phyloP scores from a whole-genome alignment of 1,140 invertebrate genomes.

The Bombus superbus region DNA sequence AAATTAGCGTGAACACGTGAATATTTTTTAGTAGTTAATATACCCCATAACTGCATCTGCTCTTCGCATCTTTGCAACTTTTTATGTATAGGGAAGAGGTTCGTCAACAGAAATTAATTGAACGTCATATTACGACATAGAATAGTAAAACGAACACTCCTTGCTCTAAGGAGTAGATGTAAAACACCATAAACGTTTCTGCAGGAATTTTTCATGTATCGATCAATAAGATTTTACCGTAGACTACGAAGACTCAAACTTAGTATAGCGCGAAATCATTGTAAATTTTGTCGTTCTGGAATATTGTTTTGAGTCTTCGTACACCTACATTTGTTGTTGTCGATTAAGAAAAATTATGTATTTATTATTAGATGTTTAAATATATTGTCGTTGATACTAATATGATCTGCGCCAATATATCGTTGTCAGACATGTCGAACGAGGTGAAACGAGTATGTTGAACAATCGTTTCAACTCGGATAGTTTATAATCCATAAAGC shows the following conservation, averaged over 20 bases:
- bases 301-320: constrained; percentile 9
- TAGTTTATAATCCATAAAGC: neutral
- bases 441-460: neutral
- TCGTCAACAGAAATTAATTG: neutral
- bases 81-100: constrained; percentile 11
- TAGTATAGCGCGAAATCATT: neutral
- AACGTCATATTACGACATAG: constrained; percentile 5
- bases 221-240: constrained; percentile 4
- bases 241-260: constrained; percentile 12
- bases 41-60: neutral
- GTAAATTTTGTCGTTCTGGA: constrained; percentile 9
- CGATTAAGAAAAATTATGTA: constrained; percentile 23
- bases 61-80: constrained; percentile 19
- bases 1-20: neutral
- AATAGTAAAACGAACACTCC: neutral
- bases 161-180: neutral
- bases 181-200: constrained; percentile 5
- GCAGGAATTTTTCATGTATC: neutral
- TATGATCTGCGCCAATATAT: constrained; percentile 12
- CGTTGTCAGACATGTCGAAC: neutral
- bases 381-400: constrained; percentile 19
- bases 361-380: constrained; percentile 45
- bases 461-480: neutral
- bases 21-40: neutral
- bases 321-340: constrained; percentile 31